phyloP scores from a whole-genome alignment of 2,888 invertebrate species.

The Catotricha subobsoleta region DNA sequence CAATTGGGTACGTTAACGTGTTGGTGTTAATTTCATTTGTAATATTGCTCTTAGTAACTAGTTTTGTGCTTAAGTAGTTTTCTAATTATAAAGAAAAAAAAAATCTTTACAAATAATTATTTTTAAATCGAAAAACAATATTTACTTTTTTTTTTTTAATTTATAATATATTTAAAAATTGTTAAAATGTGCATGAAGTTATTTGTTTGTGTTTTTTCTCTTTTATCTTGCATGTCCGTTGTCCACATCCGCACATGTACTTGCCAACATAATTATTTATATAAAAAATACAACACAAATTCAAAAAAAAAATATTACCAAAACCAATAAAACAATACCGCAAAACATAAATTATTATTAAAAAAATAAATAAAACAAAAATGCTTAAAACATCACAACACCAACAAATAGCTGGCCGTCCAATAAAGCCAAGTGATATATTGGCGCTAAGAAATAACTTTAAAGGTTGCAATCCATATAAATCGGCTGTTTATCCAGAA shows the following conservation, averaged over 20 bases:
- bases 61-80: too few relatives aligned
- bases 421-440: conserved; percentile 4
- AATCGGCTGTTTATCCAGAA: conserved; percentile 13
- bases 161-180: not conserved
- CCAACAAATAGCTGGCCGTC: conserved; percentile 2
- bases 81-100: too few relatives aligned
- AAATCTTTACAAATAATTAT: not conserved
- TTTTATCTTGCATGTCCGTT: conserved; percentile 1
- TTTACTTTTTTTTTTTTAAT: not conserved
- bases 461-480: conserved; percentile 15
- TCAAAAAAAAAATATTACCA: too few relatives aligned
- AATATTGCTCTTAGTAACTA: too few relatives aligned
- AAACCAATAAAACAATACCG: too few relatives aligned
- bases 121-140: not conserved
- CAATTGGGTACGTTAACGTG: too few relatives aligned
- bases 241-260: not conserved
- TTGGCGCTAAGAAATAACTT: conserved; percentile 14
- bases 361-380: too few relatives aligned
- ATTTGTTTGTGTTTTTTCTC: conserved; percentile 1
- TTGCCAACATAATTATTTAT: not conserved
- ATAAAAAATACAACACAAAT: too few relatives aligned
- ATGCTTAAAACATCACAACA: too few relatives aligned
- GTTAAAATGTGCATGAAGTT: not conserved
- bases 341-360: too few relatives aligned
- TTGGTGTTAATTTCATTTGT: too few relatives aligned